Percentiles rank a stretch among this genome's conserved stretches.
phyloP scores from a whole-genome alignment of 1,140 invertebrate genomes.

The Cotesia vestalis region DNA sequence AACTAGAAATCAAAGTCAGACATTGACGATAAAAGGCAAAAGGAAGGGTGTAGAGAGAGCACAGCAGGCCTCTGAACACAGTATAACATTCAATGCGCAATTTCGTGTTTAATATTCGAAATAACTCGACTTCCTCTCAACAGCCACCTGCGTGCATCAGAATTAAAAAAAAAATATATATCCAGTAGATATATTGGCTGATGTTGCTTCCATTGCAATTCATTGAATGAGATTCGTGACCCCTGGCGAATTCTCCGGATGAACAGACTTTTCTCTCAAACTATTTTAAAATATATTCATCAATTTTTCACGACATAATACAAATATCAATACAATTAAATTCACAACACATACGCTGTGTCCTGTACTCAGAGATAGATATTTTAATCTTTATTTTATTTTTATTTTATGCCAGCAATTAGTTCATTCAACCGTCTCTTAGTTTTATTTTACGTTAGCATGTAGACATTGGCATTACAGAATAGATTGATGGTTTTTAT shows the following conservation, averaged over 20 bases:
- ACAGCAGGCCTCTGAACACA: slow-evolving; percentile 47
- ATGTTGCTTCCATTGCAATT: slow-evolving; percentile 10
- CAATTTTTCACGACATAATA: background rate
- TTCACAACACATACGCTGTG: too few species aligned
- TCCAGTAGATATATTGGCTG: background rate
- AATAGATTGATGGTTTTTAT: too few species aligned
- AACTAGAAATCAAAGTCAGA: slow-evolving; percentile 20
- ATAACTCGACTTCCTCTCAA: slow-evolving; percentile 59
- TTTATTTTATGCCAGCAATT: too few species aligned
- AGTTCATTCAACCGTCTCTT: too few species aligned
- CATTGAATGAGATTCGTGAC: slow-evolving; percentile 21
- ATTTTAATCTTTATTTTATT: too few species aligned
- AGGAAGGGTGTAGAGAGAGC: slow-evolving; percentile 29
- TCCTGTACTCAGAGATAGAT: too few species aligned
- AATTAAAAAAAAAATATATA: slow-evolving; percentile 20
- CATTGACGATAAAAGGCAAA: slow-evolving; percentile 8
- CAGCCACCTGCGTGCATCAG: slow-evolving; percentile 32
- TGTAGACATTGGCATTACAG: too few species aligned
- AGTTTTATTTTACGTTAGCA: too few species aligned
- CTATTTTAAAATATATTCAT: background rate
- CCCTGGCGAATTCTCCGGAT: slow-evolving; percentile 3
- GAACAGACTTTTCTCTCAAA: background rate
- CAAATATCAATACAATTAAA: too few species aligned
- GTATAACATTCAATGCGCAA: slow-evolving; percentile 56
- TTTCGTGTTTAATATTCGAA: slow-evolving; percentile 61